Evolutionary conservation across 2,888 invertebrate genomes (phyloP), one percentile per base, ranked within the genome.

Genomic region (Malthinus flaveolus): DNA sequence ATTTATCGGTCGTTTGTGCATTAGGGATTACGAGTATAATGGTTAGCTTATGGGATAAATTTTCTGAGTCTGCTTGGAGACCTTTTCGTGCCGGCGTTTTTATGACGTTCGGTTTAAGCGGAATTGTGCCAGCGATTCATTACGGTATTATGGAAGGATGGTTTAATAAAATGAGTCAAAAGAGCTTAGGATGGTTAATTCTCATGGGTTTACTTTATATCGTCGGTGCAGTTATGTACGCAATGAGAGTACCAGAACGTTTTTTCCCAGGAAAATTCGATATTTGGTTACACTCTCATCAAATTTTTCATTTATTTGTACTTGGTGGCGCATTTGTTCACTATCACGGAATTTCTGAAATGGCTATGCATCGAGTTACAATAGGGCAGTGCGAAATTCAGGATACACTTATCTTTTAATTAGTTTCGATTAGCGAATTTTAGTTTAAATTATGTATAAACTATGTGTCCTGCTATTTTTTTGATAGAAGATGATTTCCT

Each of bases 211-310:
- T 90, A 53, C 84, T 99, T 55, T 99, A 99, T 77, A 96, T 99
- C 70, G 81, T 93, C 59, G 99, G 99, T 59, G 98, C 99, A 39
- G 83, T 97, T 77, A 88, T 99, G 71, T 99, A 99, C 80, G 97
- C 98, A 7, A 83, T 94, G 59, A 84, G 99, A 64, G 93, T 99
- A 56, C 99, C 99, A 10, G 99, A 99, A 80, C 83, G 99, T 64
- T 97, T 95, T 85, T 98, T 97, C 80, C 99, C 99, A 6, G 93
- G 93, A 63, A 91, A 89, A 80, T 93, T 95, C 82, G 99, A 99
- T 81, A 95, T 98, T 73, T 97, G 97, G 93, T 95, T 97, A 81
- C 99, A 99, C 82, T 98, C 98, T 52, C 99, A 99, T 80, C 99
- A 99, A 82, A 92, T 99, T 73, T 99, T 99, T 85, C 99, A 99